A percentile compares a stretch with the other conserved stretches of the same genome.
phyloP scores from a whole-genome alignment of 2,888 invertebrate genomes.

The Stenichneumon culpator region DNA sequence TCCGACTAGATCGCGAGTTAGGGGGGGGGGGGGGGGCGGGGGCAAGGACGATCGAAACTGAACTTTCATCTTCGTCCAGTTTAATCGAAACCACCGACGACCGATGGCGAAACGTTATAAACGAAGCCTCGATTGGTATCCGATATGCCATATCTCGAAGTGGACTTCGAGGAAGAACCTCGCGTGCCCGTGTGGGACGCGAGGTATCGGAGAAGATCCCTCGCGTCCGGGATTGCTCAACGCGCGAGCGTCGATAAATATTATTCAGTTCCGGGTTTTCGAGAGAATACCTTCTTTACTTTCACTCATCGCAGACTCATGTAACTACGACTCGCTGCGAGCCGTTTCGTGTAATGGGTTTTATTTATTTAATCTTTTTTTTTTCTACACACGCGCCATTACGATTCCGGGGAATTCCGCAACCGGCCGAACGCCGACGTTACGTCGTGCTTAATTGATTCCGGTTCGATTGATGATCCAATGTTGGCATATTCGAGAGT shows the following conservation, averaged over 20 bases:
- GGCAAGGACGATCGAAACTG: conserved; percentile 56
- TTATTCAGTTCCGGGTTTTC: conserved; percentile 76
- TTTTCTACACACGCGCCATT: conserved; percentile 26
- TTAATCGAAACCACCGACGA: conserved; percentile 4
- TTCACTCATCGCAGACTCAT: conserved; percentile 81
- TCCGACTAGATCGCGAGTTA: conserved; percentile 48
- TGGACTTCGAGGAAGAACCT: conserved; percentile 30
- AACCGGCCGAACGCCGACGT: not conserved
- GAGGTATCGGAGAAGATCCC: conserved; percentile 51
- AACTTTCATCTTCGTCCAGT: conserved; percentile 40
- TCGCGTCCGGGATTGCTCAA: conserved; percentile 57
- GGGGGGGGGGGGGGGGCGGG: not conserved
- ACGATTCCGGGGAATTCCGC: conserved; percentile 7
- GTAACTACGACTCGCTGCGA: conserved; percentile 72
- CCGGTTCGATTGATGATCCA: not conserved
- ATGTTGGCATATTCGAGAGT: not conserved
- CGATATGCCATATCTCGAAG: not conserved
- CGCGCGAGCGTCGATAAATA: conserved; percentile 65
- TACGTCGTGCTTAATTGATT: not conserved
- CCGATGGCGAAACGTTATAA: not conserved
- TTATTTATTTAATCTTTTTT: conserved; percentile 19
- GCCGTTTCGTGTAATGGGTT: conserved; percentile 58
- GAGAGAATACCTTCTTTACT: conserved; percentile 77
- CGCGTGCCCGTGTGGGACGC: conserved; percentile 30
- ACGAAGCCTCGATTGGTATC: conserved; percentile 4